Base-by-base conservation (phyloP, 92 coral and sea anemone genomes). In the Siderastrea siderea region DNA sequence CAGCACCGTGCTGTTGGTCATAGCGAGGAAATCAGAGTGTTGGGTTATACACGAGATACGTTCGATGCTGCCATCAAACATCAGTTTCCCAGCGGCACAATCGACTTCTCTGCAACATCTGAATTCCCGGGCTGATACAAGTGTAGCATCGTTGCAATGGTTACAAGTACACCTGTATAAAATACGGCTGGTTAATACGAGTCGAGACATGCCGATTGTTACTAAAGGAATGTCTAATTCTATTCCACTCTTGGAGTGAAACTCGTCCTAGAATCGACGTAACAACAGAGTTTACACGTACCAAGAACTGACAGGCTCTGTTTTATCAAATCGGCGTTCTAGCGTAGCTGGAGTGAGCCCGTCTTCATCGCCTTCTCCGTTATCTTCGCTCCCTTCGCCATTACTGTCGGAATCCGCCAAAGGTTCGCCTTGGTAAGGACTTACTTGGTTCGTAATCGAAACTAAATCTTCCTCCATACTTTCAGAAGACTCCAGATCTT, bases 1-100 rank as follows among this genome's bases (percentile, higher is more conserved):
- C 6, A 78, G 84, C 26, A 86, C 79, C 7, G 90, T 81, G 50
- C 67, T 50, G 75, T 86, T 86, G 61, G 78, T 77, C 71, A 86
- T 16, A 2, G 90, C 70, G 53, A 71, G 60, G 58, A 77, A 86
- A 86, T 78, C 84, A 2, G 43, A 0, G 48, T 86, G 90, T 13
- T 77, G 44, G 6, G 90, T 86, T 1, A 77, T 19, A 60, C 90
- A 86, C 66, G 80, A 77, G 16, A 86, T 76, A 1, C 57, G 53
- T 65, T 86, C 85, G 17, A 68, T 62, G 54, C 90, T 86, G 43
- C 90, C 90, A 78, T 86, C 90, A 26, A 86, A 86, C 44, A 58
- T 74, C 16, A 86, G 90, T 15, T 65, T 65, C 54, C 68, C 77
- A n/a, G 14, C 53, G 12, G 76, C 90, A 54, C 76, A 67, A 47